Conservation (phyloP, 2,113 vertebrate species). For the Dasyornis broadbenti region DNA sequence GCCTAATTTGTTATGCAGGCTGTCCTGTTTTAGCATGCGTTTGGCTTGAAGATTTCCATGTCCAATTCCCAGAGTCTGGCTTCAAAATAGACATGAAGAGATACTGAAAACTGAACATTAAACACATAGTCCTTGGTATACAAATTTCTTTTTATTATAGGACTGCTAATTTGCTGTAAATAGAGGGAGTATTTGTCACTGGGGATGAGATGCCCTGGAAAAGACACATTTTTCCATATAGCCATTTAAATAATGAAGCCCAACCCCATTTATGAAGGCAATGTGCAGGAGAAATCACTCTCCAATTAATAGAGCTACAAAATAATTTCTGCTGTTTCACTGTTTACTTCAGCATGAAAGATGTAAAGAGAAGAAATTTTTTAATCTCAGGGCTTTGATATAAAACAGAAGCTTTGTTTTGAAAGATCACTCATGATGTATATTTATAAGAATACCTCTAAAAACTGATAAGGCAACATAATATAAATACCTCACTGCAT, state of each 20-base stretch:
- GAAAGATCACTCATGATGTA: background rate
- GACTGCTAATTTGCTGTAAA: background rate
- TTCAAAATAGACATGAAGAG: background rate
- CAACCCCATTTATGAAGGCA: background rate
- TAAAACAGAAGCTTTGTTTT: background rate
- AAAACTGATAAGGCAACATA: background rate
- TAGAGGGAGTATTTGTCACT: background rate
- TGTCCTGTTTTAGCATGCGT: background rate
- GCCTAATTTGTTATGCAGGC: background rate
- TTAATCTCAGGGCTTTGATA: background rate
- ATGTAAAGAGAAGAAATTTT: background rate
- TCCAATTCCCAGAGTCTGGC: background rate
- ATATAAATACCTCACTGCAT: too few relatives aligned
- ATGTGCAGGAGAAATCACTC: background rate
- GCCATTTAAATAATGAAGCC: background rate
- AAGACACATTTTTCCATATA: background rate
- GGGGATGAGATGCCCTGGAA: background rate
- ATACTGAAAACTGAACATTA: background rate
- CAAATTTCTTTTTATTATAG: background rate
- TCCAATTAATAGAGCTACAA: background rate
- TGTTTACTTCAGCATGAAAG: background rate
- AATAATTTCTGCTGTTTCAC: background rate
- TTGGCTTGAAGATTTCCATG: background rate
- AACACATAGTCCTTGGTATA: background rate
- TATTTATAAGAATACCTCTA: background rate